Conservation (phyloP, 2,888 invertebrate genomes). For the Halictus quadricinctus region DNA sequence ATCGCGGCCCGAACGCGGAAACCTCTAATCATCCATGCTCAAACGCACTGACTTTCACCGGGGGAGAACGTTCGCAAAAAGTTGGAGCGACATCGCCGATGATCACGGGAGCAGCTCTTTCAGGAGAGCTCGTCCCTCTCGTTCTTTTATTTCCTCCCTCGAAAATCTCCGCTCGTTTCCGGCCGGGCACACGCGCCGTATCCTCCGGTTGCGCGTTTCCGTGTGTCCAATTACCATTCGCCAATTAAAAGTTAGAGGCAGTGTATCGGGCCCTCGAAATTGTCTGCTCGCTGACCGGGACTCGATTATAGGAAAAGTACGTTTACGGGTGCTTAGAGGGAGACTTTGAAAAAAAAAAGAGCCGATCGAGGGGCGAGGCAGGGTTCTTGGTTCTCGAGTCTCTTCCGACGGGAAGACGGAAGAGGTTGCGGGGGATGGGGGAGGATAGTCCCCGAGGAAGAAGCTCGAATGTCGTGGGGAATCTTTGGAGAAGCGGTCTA, state of each 20-base stretch:
- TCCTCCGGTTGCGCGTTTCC: slow-evolving; percentile 56
- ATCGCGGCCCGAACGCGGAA: neutral
- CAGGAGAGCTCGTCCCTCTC: neutral
- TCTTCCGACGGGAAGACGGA: slow-evolving; percentile 5
- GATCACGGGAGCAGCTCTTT: neutral
- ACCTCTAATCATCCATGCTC: neutral
- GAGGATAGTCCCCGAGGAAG: slow-evolving; percentile 49
- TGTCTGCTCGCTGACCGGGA: slow-evolving; percentile 28
- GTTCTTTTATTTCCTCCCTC: slow-evolving; percentile 32
- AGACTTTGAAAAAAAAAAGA: slow-evolving; percentile 24
- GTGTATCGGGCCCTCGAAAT: slow-evolving; percentile 57
- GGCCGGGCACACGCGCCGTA: slow-evolving; percentile 17
- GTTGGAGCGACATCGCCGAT: neutral
- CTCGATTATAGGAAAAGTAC: slow-evolving; percentile 63
- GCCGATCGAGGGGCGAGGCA: neutral
- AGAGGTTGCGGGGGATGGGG: slow-evolving; percentile 23
- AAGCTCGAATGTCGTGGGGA: slow-evolving; percentile 47
- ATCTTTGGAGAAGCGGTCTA: slow-evolving; percentile 53
- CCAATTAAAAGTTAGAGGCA: slow-evolving; percentile 71
- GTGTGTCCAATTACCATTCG: slow-evolving; percentile 70
- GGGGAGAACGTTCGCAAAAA: neutral
- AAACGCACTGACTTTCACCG: neutral
- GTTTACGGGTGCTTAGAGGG: slow-evolving; percentile 54
- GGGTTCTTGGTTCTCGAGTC: slow-evolving; percentile 25
- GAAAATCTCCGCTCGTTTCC: slow-evolving; percentile 30